These are phyloP conservation scores for Leptodactylus fuscus DNA, from an alignment of 2,113 vertebrate genomes.

Conservation along the genomic window DNA sequence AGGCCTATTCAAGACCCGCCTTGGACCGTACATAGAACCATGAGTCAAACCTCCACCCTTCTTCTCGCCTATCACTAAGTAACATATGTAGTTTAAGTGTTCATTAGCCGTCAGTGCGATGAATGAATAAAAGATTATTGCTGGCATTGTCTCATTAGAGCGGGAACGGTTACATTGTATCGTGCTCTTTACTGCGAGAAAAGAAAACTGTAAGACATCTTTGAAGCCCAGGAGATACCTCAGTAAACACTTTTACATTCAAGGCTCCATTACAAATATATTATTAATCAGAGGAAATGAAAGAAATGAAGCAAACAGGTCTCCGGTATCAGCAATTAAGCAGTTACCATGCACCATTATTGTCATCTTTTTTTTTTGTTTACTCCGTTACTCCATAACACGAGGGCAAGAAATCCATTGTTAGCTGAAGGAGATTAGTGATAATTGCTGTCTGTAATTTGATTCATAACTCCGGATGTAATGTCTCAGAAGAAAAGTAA, in stretches of 20 bases:
- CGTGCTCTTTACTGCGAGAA: constrained; percentile 20
- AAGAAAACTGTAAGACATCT: constrained; percentile 10
- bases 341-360: constrained; percentile 31
- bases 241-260: constrained; percentile 51
- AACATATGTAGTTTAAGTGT: not conserved
- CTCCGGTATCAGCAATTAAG: constrained; percentile 57
- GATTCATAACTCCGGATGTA: constrained; percentile 53
- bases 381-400: constrained; percentile 25
- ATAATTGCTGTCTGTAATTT: constrained; percentile 58
- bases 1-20: no score
- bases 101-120: not conserved
- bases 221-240: constrained; percentile 35
- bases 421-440: constrained; percentile 52
- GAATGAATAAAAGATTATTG: constrained; percentile 23
- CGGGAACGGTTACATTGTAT: constrained; percentile 6
- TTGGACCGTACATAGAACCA: no score
- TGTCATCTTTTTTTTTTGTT: constrained; percentile 35
- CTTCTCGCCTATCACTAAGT: not conserved
- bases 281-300: constrained; percentile 56
- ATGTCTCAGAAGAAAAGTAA: constrained; percentile 50
- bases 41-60: no score
- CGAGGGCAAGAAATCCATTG: constrained; percentile 42
- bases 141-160: constrained; percentile 15
- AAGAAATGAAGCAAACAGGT: constrained; percentile 54
- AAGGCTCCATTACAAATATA: constrained; percentile 49